Evolutionary conservation across 2,797 vertebrate genomes (phyloP), one percentile per base, ranked within the genome.

Genomic region (Cossypha niveicapilla): DNA sequence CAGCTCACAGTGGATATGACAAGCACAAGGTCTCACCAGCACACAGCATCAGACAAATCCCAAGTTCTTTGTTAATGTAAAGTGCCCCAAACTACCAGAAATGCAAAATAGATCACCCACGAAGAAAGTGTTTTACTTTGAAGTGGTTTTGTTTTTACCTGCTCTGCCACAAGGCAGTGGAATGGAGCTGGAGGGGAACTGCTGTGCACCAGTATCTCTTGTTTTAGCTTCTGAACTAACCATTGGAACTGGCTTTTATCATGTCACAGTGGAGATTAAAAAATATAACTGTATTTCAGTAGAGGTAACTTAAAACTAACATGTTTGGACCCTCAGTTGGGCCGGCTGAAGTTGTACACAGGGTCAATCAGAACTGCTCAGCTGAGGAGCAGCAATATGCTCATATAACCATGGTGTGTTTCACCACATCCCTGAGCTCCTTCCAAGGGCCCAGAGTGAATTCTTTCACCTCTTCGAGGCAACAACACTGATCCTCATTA

Each of bases 261-360:
- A 28, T 6, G 18, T 4, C 21, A 56, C 14, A n/a, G 22, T 2
- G 32, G 18, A 73, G 27, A n/a, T 34, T 50, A 47, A 85, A 81
- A 41, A 42, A 57, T 10, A 0, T 2, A 54, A 35, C 8, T 34
- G 7, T 18, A 37, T 56, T 67, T 74, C n/a, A 60, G 23, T 25
- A 39, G 42, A 63, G 22, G 34, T 41, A 45, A 80, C 48, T 66
- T 58, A 39, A 78, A 94, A 48, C 3, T 3, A 63, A 39, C 15
- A 42, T 1, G 2, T 53, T 35, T 56, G 14, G 67, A 34, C 41
- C 41, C 50, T 56, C 44, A 39, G 0, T 0, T 60, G n/a, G 37
- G 24, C 42, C 70, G n/a, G 41, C 3, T 34, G 58, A 9, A 68
- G 30, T 3, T 7, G 12, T 7, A 57, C 15, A 18, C 21, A 56